A percentile compares a stretch with the other conserved stretches of the same genome.
Conservation (phyloP, 92 coral and sea anemone genomes). For the Umimayanthus kanabou region DNA sequence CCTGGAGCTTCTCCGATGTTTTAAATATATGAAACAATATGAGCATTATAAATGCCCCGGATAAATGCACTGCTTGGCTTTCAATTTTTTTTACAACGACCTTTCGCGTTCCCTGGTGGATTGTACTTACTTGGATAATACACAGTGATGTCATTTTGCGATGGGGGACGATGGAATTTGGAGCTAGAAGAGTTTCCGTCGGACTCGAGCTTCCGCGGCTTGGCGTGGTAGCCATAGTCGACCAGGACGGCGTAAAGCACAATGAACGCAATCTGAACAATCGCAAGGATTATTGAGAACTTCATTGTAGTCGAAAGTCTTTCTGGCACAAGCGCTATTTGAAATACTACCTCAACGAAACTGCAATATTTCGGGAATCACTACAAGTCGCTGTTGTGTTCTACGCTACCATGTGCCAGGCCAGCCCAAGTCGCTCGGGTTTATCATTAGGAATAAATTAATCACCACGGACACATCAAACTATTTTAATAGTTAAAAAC, state of each 20-base stretch:
- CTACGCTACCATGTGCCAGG: background rate
- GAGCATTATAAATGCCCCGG: no score
- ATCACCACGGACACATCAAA: background rate
- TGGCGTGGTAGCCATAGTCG: conserved; percentile 80
- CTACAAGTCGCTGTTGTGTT: background rate
- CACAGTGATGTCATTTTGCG: conserved; percentile 56
- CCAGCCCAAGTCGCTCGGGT: background rate
- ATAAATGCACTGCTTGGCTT: background rate
- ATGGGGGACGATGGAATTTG: conserved; percentile 19
- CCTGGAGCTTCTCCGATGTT: no score
- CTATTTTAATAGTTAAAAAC: no score
- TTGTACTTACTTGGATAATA: conserved; percentile 77
- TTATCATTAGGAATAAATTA: background rate
- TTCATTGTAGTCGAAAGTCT: conserved; percentile 45
- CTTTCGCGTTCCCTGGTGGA: background rate
- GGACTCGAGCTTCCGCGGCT: conserved; percentile 53
- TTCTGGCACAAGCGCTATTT: background rate
- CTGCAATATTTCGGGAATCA: background rate
- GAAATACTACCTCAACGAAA: background rate
- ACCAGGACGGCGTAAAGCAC: conserved; percentile 69
- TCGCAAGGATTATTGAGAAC: conserved; percentile 59
- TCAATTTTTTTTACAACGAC: background rate
- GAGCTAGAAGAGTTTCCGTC: conserved; percentile 36
- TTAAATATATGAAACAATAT: no score
- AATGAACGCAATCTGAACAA: conserved; percentile 69